Evolutionary conservation across 2,888 invertebrate species (phyloP), one percentile per base, ranked within the genome.

Genomic region (Syrphus vitripennis): DNA sequence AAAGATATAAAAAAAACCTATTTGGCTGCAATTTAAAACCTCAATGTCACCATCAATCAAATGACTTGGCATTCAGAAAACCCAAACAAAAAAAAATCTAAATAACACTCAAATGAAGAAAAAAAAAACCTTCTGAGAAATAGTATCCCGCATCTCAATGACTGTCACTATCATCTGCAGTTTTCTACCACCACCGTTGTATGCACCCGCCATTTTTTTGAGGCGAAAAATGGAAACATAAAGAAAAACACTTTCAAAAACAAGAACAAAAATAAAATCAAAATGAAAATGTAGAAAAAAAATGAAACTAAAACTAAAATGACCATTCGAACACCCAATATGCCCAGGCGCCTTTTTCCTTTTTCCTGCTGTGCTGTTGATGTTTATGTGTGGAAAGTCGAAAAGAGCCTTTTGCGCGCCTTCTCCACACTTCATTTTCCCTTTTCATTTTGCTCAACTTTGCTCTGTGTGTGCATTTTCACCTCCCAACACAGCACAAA

Each of bases 41-140:
- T 70, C 77, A 86, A 81, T 69, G 81, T 86, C 84, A 72, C 72
- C 81, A 86, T 86, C 81, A 86, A 77, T 86, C 84, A 86, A 77
- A 72, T 29, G 81, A 72, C 78, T 34, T 72, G 61, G 2, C 61
- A 45, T 37, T 40, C 37, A 55, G 0, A 21, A 48, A 21, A 31
- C 5, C 3, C 59, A 19, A 42, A 69, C 59, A 61, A 59, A 59
- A 40, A 50, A 34, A 50, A 14, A 48, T n/a, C 9, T 2, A 3
- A 26, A 72, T n/a, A 29, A 45, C 59, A 26, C 61, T 19, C 14
- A 50, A 34, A 9, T 10, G 6, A 29, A 29, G 6, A n/a, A 40
- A 26, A 53, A 34, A 72, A 45, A 57, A 55, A 31, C 12, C 37
- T 55, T 24, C 37, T 48, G 40, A 31, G 55, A 59, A 65, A 74